Percentiles rank a stretch among this genome's conserved stretches.
Evolutionary conservation across 1,140 invertebrate species (phyloP).

Genomic region (Euschistus heros): DNA sequence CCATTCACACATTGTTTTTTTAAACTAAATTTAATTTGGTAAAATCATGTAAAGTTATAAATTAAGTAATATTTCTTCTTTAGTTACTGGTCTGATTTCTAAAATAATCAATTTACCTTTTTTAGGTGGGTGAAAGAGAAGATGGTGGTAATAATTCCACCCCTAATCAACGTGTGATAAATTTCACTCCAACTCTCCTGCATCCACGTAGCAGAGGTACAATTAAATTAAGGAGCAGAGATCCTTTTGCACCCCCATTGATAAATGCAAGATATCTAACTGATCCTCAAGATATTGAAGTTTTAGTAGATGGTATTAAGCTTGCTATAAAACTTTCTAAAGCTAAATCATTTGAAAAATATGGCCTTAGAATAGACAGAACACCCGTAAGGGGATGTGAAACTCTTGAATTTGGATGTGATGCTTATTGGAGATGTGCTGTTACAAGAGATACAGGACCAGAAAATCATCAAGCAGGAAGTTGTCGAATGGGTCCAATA

Average conservation of each 20-base stretch:
- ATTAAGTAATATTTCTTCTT: too few species aligned
- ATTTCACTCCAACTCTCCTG: slow-evolving; percentile 55
- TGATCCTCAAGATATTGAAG: slow-evolving; percentile 59
- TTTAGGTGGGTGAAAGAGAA: slow-evolving; percentile 5
- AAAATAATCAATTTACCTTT: background rate
- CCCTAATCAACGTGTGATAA: slow-evolving; percentile 38
- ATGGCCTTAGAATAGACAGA: slow-evolving; percentile 58
- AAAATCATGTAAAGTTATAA: too few species aligned
- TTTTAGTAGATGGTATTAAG: slow-evolving; percentile 62
- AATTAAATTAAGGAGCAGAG: slow-evolving; percentile 54
- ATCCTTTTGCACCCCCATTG: slow-evolving; percentile 68
- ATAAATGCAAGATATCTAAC: slow-evolving; percentile 77
- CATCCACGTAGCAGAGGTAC: slow-evolving; percentile 74
- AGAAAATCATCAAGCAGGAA: slow-evolving; percentile 76
- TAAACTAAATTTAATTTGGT: too few species aligned
- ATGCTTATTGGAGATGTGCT: slow-evolving; percentile 72
- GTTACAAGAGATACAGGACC: slow-evolving; percentile 60
- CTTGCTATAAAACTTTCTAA: slow-evolving; percentile 56
- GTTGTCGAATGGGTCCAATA: slow-evolving; percentile 65
- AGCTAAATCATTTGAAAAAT: slow-evolving; percentile 51
- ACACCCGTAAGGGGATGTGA: slow-evolving; percentile 61
- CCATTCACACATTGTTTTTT: too few species aligned
- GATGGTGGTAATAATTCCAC: slow-evolving; percentile 31
- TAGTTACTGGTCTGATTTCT: too few species aligned
- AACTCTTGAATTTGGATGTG: slow-evolving; percentile 55